phyloP scores from a whole-genome alignment of 2,113 vertebrate genomes.

The Megaceryle torquata region DNA sequence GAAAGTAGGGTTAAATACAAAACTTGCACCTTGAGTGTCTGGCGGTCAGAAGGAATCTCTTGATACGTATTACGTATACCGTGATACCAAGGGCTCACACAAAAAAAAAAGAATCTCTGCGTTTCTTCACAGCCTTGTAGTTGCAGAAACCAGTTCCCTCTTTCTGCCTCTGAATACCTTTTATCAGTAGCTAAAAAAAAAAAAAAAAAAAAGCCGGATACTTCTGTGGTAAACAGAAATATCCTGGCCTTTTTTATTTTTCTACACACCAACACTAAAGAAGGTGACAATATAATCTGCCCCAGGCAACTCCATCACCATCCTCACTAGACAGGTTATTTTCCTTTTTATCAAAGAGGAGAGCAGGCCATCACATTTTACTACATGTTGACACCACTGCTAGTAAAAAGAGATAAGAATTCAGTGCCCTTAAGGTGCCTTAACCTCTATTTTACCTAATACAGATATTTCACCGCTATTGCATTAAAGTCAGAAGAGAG shows the following conservation, averaged over 20 bases:
- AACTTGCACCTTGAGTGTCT: background rate
- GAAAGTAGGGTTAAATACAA: background rate
- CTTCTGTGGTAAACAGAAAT: slow-evolving; percentile 63
- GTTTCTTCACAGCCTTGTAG: background rate
- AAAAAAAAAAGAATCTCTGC: background rate
- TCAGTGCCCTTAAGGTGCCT: slow-evolving; percentile 67
- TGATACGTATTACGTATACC: accelerated
- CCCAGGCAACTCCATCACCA: slow-evolving; percentile 68
- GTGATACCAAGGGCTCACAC: background rate
- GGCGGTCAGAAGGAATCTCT: background rate
- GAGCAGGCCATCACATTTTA: slow-evolving; percentile 69
- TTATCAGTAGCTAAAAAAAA: slow-evolving; percentile 57
- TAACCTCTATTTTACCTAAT: slow-evolving; percentile 59
- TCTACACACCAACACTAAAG: slow-evolving; percentile 30
- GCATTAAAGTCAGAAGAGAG: background rate
- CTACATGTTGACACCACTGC: slow-evolving; percentile 67
- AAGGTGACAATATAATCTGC: slow-evolving; percentile 68
- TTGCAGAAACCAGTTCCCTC: background rate
- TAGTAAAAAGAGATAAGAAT: slow-evolving; percentile 71
- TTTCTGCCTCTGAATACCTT: slow-evolving; percentile 18
- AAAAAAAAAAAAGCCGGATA: slow-evolving; percentile 49
- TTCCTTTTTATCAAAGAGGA: slow-evolving; percentile 75
- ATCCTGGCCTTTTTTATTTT: slow-evolving; percentile 38
- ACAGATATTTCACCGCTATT: slow-evolving; percentile 51
- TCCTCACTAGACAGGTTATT: slow-evolving; percentile 69